phyloP scores from a whole-genome alignment of 2,113 vertebrate species.

The Coptodon rendalli region DNA sequence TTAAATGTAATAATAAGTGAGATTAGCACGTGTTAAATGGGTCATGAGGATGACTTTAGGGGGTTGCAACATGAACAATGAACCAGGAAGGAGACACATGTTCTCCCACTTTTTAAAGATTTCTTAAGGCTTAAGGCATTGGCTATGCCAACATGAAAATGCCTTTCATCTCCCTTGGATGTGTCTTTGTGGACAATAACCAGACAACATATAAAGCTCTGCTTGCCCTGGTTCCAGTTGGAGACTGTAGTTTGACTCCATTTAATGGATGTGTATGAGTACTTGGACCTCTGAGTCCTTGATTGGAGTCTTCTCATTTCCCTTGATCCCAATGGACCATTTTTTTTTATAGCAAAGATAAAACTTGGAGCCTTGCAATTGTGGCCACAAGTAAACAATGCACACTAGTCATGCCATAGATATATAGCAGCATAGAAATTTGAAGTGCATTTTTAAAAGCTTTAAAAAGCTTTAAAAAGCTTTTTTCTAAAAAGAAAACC shows the following conservation, averaged over 20 bases:
- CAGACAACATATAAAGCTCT: neutral
- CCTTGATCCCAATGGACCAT: neutral
- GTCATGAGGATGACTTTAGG: neutral
- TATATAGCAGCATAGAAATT: neutral
- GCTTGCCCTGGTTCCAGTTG: neutral
- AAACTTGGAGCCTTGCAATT: neutral
- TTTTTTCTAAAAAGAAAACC: neutral
- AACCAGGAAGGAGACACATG: neutral
- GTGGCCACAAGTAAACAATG: neutral
- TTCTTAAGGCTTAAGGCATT: neutral
- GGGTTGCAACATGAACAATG: neutral
- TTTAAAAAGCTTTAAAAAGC: neutral
- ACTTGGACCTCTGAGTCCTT: neutral
- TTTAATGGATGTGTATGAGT: neutral
- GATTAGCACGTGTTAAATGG: neutral
- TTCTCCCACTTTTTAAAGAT: neutral
- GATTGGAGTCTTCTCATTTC: neutral
- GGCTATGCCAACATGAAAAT: neutral
- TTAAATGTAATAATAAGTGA: neutral
- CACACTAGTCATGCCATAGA: neutral
- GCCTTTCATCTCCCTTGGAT: neutral
- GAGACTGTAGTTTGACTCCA: neutral
- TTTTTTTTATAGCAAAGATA: neutral
- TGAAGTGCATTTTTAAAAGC: neutral
- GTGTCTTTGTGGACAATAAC: neutral